Base-by-base conservation (phyloP, 1,140 invertebrate species). In the Drosophila prosaltans region DNA sequence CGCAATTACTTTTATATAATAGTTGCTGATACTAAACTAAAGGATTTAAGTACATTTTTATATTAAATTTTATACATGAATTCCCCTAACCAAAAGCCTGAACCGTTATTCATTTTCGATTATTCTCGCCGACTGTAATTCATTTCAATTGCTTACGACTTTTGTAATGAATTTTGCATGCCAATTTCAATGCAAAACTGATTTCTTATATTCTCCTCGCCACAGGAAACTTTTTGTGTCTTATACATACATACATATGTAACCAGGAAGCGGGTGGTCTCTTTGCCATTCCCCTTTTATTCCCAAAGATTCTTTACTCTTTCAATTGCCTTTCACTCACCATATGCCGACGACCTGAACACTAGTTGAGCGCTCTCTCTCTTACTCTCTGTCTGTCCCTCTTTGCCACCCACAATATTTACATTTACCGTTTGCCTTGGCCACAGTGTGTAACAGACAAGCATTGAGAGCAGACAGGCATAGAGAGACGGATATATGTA, bases 321-420 rank as follows among this genome's bases (percentile, higher is more conserved):
- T 6, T 36, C 32, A 5, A 4, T 4, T 36, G 32, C 45, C 45
- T 51, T 51, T 51, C 45, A 51, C 45, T 51, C 8, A 16, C 16
- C 16, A 16, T 6, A 51, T 51, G 45, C 45, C 21, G 45, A 36
- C 32, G 32, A 36, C 32, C 43, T 21, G 43, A 5, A 21, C 21
- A 51, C 45, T 51, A 51, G 45, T 51, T 51, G 21, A 21, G 11
- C 41, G n/a, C 41, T 69, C 36, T 69, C 21, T 36, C 8, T 40
- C 36, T 16, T 16, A 16, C 16, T 24, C 21, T 57, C 9, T 5
- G 1, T 51, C 30, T 21, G 9, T 8, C 10, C 40, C 48, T 5
- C 54, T 16, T 57, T 43, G n/a, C 30, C 40, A 40, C 45, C 43
- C 40, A 65, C 45, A n/a, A 62, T 40, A 62, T 59, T 59, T 62